Conservation (phyloP, 2,888 invertebrate genomes). For the Cerastis rubricosa region DNA sequence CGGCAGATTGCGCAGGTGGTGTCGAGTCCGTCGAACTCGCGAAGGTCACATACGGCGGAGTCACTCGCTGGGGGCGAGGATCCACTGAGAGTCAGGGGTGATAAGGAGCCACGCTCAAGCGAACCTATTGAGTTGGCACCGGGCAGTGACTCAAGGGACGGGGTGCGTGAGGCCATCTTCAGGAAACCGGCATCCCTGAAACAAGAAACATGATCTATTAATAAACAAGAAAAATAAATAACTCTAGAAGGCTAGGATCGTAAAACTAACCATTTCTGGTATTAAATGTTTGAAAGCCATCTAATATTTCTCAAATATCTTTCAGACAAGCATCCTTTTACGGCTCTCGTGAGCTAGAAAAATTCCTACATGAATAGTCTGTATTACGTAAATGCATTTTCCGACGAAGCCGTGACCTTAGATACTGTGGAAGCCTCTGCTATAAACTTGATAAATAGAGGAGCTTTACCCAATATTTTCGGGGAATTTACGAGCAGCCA, state of each 20-base stretch:
- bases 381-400: slow-evolving; percentile 76
- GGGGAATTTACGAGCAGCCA: slow-evolving; percentile 78
- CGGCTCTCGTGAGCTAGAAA: slow-evolving; percentile 43
- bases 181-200: slow-evolving; percentile 96
- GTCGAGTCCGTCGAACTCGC: slow-evolving; percentile 92
- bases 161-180: slow-evolving; percentile 98
- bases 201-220: slow-evolving; percentile 82
- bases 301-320: slow-evolving; percentile 43
- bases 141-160: slow-evolving; percentile 97
- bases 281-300: slow-evolving; percentile 35
- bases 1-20: slow-evolving; percentile 93
- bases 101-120: slow-evolving; percentile 95
- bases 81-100: slow-evolving; percentile 96
- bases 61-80: slow-evolving; percentile 97
- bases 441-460: slow-evolving; percentile 85
- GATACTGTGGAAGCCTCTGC: slow-evolving; percentile 73
- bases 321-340: slow-evolving; percentile 42
- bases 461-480: slow-evolving; percentile 82
- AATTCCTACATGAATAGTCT: slow-evolving; percentile 62
- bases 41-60: slow-evolving; percentile 95
- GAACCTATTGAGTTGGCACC: slow-evolving; percentile 98
- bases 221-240: slow-evolving; percentile 40
- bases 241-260: not conserved
- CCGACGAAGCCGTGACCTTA: slow-evolving; percentile 76
- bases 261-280: slow-evolving; percentile 24